phyloP scores from a whole-genome alignment of 2,888 invertebrate genomes.

The Torymus tubicola region DNA sequence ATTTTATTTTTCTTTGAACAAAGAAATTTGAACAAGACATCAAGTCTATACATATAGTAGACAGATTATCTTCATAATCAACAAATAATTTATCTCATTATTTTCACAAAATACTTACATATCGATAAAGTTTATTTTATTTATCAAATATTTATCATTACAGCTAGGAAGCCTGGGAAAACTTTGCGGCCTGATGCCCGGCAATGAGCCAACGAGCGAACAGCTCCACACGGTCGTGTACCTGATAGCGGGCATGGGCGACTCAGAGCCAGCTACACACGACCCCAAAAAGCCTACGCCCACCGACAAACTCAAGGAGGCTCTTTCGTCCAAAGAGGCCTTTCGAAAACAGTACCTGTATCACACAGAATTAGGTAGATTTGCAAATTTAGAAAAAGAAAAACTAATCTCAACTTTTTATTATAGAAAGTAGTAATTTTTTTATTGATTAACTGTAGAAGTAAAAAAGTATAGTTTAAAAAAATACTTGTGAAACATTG shows the following conservation, averaged over 20 bases:
- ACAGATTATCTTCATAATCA: too few species aligned
- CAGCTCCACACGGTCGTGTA: slow-evolving; percentile 94
- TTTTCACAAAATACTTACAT: too few species aligned
- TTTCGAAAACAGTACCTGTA: slow-evolving; percentile 95
- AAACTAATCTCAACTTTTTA: too few species aligned
- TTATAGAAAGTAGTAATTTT: too few species aligned
- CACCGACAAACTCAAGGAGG: slow-evolving; percentile 91
- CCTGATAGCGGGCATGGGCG: slow-evolving; percentile 93
- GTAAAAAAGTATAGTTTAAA: too few species aligned
- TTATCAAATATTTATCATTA: slow-evolving; percentile 58
- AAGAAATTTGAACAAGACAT: too few species aligned
- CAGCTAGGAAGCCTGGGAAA: slow-evolving; percentile 91
- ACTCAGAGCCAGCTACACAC: slow-evolving; percentile 78
- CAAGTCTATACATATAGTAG: too few species aligned
- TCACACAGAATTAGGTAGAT: slow-evolving; percentile 85
- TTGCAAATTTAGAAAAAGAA: not conserved
- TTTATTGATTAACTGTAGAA: too few species aligned
- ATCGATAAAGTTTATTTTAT: too few species aligned
- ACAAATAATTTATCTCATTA: too few species aligned
- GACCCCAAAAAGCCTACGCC: slow-evolving; percentile 79
- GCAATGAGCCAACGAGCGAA: slow-evolving; percentile 87
- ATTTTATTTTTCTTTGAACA: too few species aligned
- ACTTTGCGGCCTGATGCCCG: slow-evolving; percentile 93
- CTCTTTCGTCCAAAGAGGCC: slow-evolving; percentile 90
- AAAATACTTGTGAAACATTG: too few species aligned